These are phyloP conservation scores for Megalurothrips usitatus DNA, from an alignment of 2,888 invertebrate genomes.

Conservation along the genomic window DNA sequence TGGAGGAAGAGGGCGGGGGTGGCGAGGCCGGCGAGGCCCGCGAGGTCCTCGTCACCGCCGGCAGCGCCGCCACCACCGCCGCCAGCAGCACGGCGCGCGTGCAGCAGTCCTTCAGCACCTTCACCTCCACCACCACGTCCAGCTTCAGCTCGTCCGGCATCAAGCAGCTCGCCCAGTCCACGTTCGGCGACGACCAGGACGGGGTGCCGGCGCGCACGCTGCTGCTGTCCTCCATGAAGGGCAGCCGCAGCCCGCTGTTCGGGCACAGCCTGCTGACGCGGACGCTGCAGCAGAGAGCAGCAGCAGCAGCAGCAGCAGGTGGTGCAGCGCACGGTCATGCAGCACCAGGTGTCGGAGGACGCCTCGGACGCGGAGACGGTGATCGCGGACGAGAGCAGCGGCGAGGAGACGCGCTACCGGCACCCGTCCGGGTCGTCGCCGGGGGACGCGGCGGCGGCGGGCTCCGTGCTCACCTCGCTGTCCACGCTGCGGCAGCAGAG, in stretches of 20 bases:
- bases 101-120: constrained; percentile 2
- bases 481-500: constrained; percentile 11
- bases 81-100: not conserved
- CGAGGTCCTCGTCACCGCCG: not conserved
- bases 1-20: not conserved
- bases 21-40: too few species aligned
- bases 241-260: constrained; percentile 38
- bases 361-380: constrained; percentile 44
- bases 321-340: constrained; percentile 38
- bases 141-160: not conserved
- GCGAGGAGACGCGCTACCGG: constrained; percentile 49
- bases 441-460: constrained; percentile 42
- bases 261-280: constrained; percentile 44
- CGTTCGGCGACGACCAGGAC: constrained; percentile 38
- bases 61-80: not conserved
- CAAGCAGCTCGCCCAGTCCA: constrained; percentile 37
- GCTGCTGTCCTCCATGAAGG: constrained; percentile 6
- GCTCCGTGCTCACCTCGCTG: constrained; percentile 18
- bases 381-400: constrained; percentile 37
- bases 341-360: constrained; percentile 42
- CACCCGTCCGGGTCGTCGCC: constrained; percentile 49
- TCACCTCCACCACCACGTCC: not conserved
- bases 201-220: constrained; percentile 30
- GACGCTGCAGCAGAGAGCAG: constrained; percentile 38
- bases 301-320: constrained; percentile 37